A percentile compares a stretch with the other conserved stretches of the same genome.
These are phyloP conservation scores for Manis crassicaudata DNA, from an alignment of 2,797 vertebrate genomes.

Conservation along the genomic window DNA sequence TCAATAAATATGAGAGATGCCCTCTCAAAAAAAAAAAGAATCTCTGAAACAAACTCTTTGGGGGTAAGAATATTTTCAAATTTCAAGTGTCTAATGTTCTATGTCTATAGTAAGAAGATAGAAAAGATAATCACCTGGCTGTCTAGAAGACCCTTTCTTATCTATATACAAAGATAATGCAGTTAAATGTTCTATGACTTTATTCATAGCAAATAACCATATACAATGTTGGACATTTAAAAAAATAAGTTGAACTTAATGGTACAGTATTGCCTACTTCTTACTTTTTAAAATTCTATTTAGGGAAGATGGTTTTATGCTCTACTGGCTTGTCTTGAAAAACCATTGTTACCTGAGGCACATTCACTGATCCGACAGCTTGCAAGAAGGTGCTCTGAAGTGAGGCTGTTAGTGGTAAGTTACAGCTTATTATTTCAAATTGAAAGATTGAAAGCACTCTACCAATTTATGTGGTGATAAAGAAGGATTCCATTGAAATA, in stretches of 20 bases:
- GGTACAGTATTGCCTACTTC: constrained; percentile 3
- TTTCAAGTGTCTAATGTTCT: neutral
- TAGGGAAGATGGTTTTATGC: constrained; percentile 97
- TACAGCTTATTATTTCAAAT: neutral
- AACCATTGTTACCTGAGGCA: constrained; percentile 96
- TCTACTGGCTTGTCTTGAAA: constrained; percentile 95
- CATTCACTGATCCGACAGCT: constrained; percentile 97
- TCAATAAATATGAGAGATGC: too few relatives aligned
- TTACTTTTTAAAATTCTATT: constrained; percentile 33
- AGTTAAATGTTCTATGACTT: constrained; percentile 25
- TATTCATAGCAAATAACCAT: neutral
- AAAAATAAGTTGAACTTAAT: constrained; percentile 10
- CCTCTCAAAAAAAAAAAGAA: neutral
- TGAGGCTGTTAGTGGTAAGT: constrained; percentile 91
- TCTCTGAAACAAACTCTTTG: neutral
- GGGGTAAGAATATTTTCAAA: neutral
- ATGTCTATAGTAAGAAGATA: neutral
- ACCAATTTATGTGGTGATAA: neutral
- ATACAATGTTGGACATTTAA: neutral
- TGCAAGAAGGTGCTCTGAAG: constrained; percentile 94
- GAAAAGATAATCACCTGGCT: neutral
- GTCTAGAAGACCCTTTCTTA: neutral
- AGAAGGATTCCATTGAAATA: constrained; percentile 1
- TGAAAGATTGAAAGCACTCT: neutral
- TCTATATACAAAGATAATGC: neutral